A percentile compares a stretch with the other conserved stretches of the same genome.
Conservation (phyloP, 2,113 vertebrate species). For the Zosterops borbonicus region DNA sequence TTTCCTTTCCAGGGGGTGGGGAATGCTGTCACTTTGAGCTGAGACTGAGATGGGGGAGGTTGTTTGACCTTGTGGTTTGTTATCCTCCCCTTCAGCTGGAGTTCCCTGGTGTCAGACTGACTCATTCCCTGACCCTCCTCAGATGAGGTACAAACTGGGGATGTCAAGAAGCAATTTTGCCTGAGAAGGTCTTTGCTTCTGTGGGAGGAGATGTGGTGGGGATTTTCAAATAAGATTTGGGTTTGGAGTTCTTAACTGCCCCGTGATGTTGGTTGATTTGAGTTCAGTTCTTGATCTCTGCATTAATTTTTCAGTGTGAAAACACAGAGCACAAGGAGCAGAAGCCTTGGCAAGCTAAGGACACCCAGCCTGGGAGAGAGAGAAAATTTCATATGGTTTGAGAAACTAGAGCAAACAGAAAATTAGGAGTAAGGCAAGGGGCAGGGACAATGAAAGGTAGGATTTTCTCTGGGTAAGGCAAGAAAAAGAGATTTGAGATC, state of each 20-base stretch:
- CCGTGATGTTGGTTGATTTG: rapidly evolving
- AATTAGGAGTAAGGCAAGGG: neutral
- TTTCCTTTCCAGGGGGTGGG: neutral
- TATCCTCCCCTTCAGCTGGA: neutral
- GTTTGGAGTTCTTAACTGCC: neutral
- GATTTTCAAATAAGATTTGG: neutral
- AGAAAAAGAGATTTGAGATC: neutral
- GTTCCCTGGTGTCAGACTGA: rapidly evolving
- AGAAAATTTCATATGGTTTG: neutral
- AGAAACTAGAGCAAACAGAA: neutral
- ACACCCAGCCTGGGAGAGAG: neutral
- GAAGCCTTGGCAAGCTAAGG: neutral
- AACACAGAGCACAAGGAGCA: neutral
- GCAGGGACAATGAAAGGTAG: neutral
- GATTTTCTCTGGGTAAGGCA: neutral
- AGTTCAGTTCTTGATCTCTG: neutral
- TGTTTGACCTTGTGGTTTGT: neutral
- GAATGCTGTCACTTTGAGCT: neutral
- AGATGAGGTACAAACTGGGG: neutral
- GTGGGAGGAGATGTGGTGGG: neutral
- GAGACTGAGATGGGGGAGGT: neutral
- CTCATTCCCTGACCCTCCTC: neutral
- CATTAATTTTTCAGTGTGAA: neutral
- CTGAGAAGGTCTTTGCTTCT: neutral
- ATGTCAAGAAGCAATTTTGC: neutral